Conservation (phyloP, 1,140 invertebrate species). For the Drosophila erecta region DNA sequence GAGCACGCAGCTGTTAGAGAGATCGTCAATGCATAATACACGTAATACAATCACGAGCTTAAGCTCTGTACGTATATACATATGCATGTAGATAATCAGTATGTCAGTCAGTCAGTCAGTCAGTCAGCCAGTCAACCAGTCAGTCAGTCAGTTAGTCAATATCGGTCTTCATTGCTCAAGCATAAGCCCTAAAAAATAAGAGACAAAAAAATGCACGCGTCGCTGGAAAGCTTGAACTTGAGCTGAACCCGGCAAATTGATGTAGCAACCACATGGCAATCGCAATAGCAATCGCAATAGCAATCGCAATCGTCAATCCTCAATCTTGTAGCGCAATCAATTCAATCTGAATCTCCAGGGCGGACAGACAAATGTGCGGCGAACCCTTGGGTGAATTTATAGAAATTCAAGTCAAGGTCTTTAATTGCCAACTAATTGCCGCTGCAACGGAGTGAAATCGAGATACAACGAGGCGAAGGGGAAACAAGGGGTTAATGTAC, state of each 20-base stretch:
- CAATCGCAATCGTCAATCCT: constrained; percentile 26
- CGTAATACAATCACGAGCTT: constrained; percentile 29
- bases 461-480: constrained; percentile 25
- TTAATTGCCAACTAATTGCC: constrained; percentile 63
- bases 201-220: constrained; percentile 42
- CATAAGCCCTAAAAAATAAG: constrained; percentile 47
- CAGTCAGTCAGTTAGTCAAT: constrained; percentile 48
- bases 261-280: constrained; percentile 36
- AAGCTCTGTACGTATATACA: background rate
- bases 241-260: constrained; percentile 57
- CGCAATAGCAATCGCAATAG: background rate
- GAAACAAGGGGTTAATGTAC: background rate
- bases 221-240: constrained; percentile 55
- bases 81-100: constrained; percentile 9
- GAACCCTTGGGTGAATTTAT: constrained; percentile 16
- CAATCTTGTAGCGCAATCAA: constrained; percentile 31
- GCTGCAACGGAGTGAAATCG: constrained; percentile 41
- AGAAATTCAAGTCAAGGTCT: constrained; percentile 66
- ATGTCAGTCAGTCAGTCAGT: constrained; percentile 38
- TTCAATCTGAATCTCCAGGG: constrained; percentile 29
- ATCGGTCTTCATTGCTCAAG: constrained; percentile 62
- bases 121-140: constrained; percentile 43
- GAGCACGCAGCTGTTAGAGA: constrained; percentile 36
- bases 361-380: constrained; percentile 23
- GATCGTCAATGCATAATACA: constrained; percentile 38